Base-by-base conservation (phyloP, 2,113 vertebrate genomes). In the Willisornis vidua region DNA sequence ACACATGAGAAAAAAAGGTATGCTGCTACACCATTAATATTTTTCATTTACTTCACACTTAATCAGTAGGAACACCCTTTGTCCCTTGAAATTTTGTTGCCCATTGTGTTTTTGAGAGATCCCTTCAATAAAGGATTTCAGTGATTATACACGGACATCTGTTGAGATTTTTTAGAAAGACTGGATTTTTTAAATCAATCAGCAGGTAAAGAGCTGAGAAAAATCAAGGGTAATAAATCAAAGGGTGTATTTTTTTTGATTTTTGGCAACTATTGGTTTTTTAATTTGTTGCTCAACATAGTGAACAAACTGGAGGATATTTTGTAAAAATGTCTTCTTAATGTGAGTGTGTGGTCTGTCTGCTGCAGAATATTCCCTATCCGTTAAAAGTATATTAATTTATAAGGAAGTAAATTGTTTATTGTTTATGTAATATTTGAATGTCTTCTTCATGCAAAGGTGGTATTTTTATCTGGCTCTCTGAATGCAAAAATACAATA, bases 1-100 rank as follows among this genome's bases (percentile, higher is more conserved):
- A 99, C 99, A 99, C 96, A 99, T 99, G 99, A 98, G 99, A 89
- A 99, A 99, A 93, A 99, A 99, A 92, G 99, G 99, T 99, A 93
- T 10, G 80, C 58, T 51, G 5, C 58, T 90, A 24, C 6, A 57
- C 24, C 35, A 33, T 33, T 58, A 22, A 7, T 2, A 2, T 73
- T 85, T 54, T 83, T 63, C 22, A 67, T 29, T 80, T 18, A 19
- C 43, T 19, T 75, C 17, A 51, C 12, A 10, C 35, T 87, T 89
- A 51, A 43, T 59, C 46, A 77, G 28, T 46, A 58, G 35, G 65
- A 77, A 37, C 33, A 59, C 7, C 7, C 55, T 46, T 61, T 45
- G 7, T 59, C 35, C 26, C 2, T 66, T 67, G 15, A 48, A 51
- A 62, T 66, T 74, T 92, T 1, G 0, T 67, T 92, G 68, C 28